phyloP scores from a whole-genome alignment of 2,888 invertebrate species.

The Diabrotica balteata region DNA sequence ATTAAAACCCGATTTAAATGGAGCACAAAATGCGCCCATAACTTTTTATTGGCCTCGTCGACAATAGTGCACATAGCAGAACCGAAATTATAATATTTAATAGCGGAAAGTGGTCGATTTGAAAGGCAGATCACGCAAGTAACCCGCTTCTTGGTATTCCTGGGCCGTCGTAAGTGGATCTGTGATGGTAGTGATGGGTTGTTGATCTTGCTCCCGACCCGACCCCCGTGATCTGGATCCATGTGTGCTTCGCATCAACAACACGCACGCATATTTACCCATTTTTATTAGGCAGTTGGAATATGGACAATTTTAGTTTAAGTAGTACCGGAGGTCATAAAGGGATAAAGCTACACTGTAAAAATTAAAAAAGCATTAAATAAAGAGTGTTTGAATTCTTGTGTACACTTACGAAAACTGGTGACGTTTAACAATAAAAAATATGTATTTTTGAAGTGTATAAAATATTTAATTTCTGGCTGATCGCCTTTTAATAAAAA shows the following conservation, averaged over 20 bases:
- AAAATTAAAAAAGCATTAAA: too few species aligned
- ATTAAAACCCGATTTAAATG: slow-evolving; percentile 41
- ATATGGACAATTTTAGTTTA: too few species aligned
- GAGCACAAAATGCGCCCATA: slow-evolving; percentile 44
- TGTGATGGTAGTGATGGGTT: slow-evolving; percentile 17
- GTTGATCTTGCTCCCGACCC: slow-evolving; percentile 30
- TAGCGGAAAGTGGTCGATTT: slow-evolving; percentile 48
- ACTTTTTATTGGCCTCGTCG: slow-evolving; percentile 44
- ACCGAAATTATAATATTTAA: slow-evolving; percentile 53
- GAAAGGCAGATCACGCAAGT: slow-evolving; percentile 47
- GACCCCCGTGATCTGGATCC: slow-evolving; percentile 47
- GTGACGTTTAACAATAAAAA: too few species aligned
- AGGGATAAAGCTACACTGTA: too few species aligned
- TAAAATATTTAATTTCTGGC: too few species aligned
- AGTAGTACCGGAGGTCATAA: too few species aligned
- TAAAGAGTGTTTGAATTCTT: too few species aligned
- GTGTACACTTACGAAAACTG: too few species aligned
- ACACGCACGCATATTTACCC: slow-evolving; percentile 15
- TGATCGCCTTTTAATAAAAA: too few species aligned
- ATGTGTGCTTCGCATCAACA: slow-evolving; percentile 37
- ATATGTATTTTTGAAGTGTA: too few species aligned
- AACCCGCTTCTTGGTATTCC: slow-evolving; percentile 45
- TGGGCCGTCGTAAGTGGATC: slow-evolving; percentile 36
- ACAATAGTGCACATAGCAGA: slow-evolving; percentile 54
- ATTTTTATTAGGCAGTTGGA: too few species aligned